Base-by-base conservation (phyloP, 2,113 vertebrate species). In the Colistium nudipinnis region DNA sequence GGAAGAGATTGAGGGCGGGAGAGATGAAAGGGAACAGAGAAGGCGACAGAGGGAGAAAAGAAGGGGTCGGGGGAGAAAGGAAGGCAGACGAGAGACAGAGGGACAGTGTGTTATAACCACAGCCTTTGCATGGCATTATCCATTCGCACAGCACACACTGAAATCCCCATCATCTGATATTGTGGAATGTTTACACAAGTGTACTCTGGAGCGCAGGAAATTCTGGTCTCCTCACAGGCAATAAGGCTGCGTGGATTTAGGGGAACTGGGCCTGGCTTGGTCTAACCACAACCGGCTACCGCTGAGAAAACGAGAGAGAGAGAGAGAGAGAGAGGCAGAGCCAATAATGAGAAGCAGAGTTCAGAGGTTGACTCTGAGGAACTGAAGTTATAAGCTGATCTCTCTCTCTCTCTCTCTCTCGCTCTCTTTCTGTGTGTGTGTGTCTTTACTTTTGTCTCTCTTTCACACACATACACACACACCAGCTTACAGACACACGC, bases 101-200 rank as follows among this genome's bases (percentile, higher is more conserved):
- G 79, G 80, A 81, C 70, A 71, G 76, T 70, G 65, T 60, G 73
- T 80, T 85, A 82, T 72, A 74, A 82, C 70, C 83, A 62, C 70
- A 77, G 79, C 39, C 74, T 84, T 82, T 85, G 64, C 61, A 74
- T 62, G 63, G 83, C 83, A 85, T 89, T 81, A 88, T 85, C 80
- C 79, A 52, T 63, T 60, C 13, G 11, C 81, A 68, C 49, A 71
- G 78, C 61, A 86, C 77, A 78, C 71, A 81, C 70, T 74, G 48
- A 82, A 87, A 87, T 85, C 87, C 86, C 87, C 81, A 85, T 89
- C 87, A 90, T 89, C 87, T 88, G 82, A 90, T 90, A 87, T 83
- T 82, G 82, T 80, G 77, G 75, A 90, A 83, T 91, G 89, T 91
- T 91, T 91, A 90, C 88, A 90, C 89, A 91, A 91, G 90, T 86